Evolutionary conservation across 1,140 invertebrate genomes (phyloP).

Genomic region (Aphis craccivora): DNA sequence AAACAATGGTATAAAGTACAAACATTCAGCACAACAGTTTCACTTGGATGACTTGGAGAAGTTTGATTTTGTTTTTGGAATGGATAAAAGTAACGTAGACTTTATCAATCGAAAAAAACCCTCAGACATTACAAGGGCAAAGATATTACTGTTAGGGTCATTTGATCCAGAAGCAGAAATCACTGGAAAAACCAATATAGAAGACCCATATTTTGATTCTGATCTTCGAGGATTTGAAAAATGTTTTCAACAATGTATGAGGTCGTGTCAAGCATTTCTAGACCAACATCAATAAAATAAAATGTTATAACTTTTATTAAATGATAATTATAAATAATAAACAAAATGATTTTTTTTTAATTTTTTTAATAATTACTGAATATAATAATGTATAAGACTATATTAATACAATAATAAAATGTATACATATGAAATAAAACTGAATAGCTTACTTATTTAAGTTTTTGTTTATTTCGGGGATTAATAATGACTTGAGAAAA

Average conservation of each 20-base stretch:
- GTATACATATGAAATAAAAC: neutral
- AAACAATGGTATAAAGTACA: slow-evolving; percentile 75
- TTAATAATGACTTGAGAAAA: slow-evolving; percentile 81
- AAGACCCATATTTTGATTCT: slow-evolving; percentile 86
- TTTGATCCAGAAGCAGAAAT: slow-evolving; percentile 80
- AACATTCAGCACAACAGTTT: slow-evolving; percentile 77
- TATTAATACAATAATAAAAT: neutral
- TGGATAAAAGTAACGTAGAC: slow-evolving; percentile 85
- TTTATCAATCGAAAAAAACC: slow-evolving; percentile 72
- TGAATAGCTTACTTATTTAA: neutral
- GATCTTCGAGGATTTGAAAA: slow-evolving; percentile 74
- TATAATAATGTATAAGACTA: neutral
- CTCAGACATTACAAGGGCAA: slow-evolving; percentile 67
- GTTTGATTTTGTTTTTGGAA: slow-evolving; percentile 89
- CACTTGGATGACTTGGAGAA: slow-evolving; percentile 74
- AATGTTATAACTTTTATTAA: neutral
- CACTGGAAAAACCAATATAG: slow-evolving; percentile 79
- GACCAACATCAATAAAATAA: slow-evolving; percentile 62
- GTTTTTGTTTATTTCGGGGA: slow-evolving; percentile 62
- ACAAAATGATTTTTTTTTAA: neutral
- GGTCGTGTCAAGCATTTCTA: slow-evolving; percentile 74
- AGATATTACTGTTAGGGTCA: slow-evolving; percentile 79
- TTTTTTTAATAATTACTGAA: neutral
- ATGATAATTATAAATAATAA: neutral
- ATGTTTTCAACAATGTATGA: slow-evolving; percentile 75